Conservation (phyloP, 2,113 vertebrate genomes). For the Zosterops pallidus region DNA sequence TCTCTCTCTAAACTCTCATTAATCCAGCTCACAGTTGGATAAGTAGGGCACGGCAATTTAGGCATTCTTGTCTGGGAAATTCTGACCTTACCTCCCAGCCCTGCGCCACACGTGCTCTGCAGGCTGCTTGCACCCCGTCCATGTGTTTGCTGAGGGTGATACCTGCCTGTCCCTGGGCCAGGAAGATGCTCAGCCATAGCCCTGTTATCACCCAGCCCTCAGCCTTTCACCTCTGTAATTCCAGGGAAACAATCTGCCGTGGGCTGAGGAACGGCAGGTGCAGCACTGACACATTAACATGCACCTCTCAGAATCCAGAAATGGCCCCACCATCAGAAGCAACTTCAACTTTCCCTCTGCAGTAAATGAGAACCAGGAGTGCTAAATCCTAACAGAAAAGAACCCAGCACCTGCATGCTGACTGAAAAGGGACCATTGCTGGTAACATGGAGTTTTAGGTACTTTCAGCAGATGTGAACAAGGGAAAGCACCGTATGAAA, state of each 20-base stretch:
- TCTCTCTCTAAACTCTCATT: constrained; percentile 21
- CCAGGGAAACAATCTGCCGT: not conserved
- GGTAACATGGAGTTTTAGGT: not conserved
- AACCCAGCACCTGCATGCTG: not conserved
- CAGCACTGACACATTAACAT: not conserved
- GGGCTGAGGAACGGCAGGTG: not conserved
- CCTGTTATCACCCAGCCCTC: not conserved
- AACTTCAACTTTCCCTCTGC: not conserved
- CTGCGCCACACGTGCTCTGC: not conserved
- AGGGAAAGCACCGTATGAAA: not conserved
- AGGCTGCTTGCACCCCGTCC: not conserved
- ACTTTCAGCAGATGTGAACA: not conserved
- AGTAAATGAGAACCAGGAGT: not conserved
- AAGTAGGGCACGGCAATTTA: constrained; percentile 52
- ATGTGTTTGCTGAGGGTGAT: not conserved
- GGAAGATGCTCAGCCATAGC: not conserved
- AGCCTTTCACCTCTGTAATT: not conserved
- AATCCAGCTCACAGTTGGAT: constrained; percentile 17
- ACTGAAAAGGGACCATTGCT: not conserved
- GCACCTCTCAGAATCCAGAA: not conserved
- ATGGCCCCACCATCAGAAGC: not conserved
- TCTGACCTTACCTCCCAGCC: not conserved
- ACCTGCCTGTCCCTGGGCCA: not conserved
- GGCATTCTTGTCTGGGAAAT: constrained; percentile 22
- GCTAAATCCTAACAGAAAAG: not conserved